Conservation (phyloP, 1,140 invertebrate species). For the Ectropis grisescens region DNA sequence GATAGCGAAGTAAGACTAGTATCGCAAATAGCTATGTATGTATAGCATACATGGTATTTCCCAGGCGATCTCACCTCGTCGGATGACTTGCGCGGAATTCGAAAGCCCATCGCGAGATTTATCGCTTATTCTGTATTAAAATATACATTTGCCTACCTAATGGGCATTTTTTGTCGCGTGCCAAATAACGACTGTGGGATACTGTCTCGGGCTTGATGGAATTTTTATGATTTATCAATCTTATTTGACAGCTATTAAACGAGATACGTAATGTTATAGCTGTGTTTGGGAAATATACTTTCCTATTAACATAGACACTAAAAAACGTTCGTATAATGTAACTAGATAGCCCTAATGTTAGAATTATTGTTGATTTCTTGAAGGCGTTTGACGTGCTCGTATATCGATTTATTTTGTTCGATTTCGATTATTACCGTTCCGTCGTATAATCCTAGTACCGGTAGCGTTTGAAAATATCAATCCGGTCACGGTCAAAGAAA, state of each 20-base stretch:
- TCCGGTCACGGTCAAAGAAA: too few relatives aligned
- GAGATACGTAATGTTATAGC: not conserved
- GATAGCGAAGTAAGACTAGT: too few relatives aligned
- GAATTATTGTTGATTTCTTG: too few relatives aligned
- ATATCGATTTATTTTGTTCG: too few relatives aligned
- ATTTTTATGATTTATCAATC: constrained; percentile 47
- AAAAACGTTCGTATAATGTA: constrained; percentile 3
- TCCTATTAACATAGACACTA: too few relatives aligned
- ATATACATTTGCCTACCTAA: constrained; percentile 63
- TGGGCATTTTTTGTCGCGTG: constrained; percentile 60
- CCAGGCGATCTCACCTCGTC: constrained; percentile 64
- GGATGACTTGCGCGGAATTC: constrained; percentile 66
- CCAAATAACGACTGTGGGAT: constrained; percentile 37
- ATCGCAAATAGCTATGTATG: too few relatives aligned
- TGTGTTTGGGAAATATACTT: too few relatives aligned
- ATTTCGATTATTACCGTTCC: too few relatives aligned
- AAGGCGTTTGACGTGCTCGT: too few relatives aligned
- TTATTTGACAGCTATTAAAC: constrained; percentile 13
- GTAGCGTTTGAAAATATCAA: too few relatives aligned
- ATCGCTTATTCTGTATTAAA: constrained; percentile 66
- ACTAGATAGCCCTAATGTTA: too few relatives aligned
- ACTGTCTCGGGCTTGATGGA: constrained; percentile 29
- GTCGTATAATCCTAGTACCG: too few relatives aligned
- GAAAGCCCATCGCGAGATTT: constrained; percentile 67
- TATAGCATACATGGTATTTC: constrained; percentile 54